Evolutionary conservation across 2,888 invertebrate species (phyloP), one percentile per base, ranked within the genome.

Genomic region (Lasioglossum pauxillum): DNA sequence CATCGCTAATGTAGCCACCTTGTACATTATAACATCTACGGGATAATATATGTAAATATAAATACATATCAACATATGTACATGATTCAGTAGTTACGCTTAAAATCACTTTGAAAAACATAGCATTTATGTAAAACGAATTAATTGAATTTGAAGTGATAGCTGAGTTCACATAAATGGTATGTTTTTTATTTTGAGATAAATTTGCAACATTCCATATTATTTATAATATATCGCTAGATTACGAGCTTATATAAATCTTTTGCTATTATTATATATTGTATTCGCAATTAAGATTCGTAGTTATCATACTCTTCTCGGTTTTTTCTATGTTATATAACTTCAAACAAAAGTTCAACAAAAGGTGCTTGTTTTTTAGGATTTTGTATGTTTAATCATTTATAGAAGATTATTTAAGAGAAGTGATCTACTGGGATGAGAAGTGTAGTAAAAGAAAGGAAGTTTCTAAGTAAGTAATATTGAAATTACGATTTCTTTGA

Each of bases 31-130:
- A 80, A 87, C 84, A 86, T 90, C 84, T 80, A 86, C 84, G 64
- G 81, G 83, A 91, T 73, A 38, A 75, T 84, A 88, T 72, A 77
- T 86, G 83, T 89, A 88, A 88, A 90, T 88, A 79, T n/a, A 83
- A 69, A 64, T 75, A 75, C 78, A 75, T 75, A 75, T 71, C 49
- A 46, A 74, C 41, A 38, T 67, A 44, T 71, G 64, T 74, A 41
- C 57, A 41, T 71, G 73, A 79, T 83, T 82, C 76, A 74, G 78
- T 75, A 69, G 69, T 60, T 82, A 67, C 73, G 75, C 78, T 85
- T 72, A 75, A 67, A 75, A 71, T 57, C 73, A 80, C 53, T 82
- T 60, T 76, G 73, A 57, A 77, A 72, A 77, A 86, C 73, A 76
- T 78, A 82, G 46, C 53, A 74, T 46, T 75, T 83, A 85, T 75